These are phyloP conservation scores for Pseudorasbora parva DNA, from an alignment of 2,113 vertebrate species.

Conservation along the genomic window DNA sequence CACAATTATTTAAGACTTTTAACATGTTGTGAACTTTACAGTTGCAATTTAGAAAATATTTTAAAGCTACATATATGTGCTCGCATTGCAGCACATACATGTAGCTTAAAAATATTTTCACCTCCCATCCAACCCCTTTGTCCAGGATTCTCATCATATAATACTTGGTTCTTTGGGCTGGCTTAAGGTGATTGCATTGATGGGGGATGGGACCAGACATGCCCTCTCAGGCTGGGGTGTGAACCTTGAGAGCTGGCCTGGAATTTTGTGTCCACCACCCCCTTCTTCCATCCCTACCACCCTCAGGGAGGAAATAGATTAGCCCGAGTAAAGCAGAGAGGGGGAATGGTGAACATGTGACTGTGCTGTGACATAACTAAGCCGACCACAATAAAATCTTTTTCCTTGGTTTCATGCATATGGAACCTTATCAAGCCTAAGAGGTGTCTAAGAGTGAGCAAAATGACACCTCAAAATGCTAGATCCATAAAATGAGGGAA, in stretches of 20 bases:
- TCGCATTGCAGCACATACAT: not conserved
- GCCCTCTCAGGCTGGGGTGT: constrained; percentile 69
- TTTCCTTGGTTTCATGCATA: not conserved
- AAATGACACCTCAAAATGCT: not conserved
- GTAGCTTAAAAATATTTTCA: not conserved
- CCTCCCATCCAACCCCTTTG: not conserved
- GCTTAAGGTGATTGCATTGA: constrained; percentile 20
- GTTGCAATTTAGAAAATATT: not conserved
- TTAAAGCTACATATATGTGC: no score
- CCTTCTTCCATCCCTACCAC: constrained; percentile 60
- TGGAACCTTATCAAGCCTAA: not conserved
- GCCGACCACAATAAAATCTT: constrained; percentile 36
- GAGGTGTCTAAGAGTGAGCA: not conserved
- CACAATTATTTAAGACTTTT: not conserved
- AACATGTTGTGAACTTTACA: not conserved
- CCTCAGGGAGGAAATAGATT: constrained; percentile 69
- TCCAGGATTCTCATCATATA: not conserved
- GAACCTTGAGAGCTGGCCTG: constrained; percentile 69
- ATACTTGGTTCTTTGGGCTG: constrained; percentile 10
- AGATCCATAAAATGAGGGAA: not conserved
- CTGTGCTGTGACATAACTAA: constrained; percentile 48
- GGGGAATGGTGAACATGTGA: constrained; percentile 52
- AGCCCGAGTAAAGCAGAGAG: constrained; percentile 64
- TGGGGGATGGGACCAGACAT: constrained; percentile 60
- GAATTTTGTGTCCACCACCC: constrained; percentile 70